Evolutionary conservation across 1,140 invertebrate genomes (phyloP).

Genomic region (Brachionus plicatilis): DNA sequence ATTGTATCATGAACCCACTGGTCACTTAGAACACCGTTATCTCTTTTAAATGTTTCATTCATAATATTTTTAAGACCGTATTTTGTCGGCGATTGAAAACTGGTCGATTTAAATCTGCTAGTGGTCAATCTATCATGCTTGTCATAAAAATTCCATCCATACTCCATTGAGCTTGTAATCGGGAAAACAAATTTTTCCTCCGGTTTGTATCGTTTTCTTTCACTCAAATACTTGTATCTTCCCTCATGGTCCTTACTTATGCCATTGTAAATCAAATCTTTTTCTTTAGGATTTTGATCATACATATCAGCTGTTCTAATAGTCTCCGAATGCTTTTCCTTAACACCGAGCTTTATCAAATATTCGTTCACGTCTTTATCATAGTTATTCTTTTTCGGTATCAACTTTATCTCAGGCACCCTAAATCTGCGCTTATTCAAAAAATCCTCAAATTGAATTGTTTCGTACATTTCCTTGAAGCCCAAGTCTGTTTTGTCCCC

Average conservation of each 20-base stretch:
- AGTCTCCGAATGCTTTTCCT: neutral
- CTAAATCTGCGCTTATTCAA: neutral
- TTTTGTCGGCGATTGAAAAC: slow-evolving; percentile 5
- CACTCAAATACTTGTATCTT: slow-evolving; percentile 40
- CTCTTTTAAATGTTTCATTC: neutral
- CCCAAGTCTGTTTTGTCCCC: neutral
- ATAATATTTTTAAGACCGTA: slow-evolving; percentile 22
- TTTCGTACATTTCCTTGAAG: neutral
- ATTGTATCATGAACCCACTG: slow-evolving; percentile 15
- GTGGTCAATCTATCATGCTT: slow-evolving; percentile 6
- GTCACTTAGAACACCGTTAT: slow-evolving; percentile 9
- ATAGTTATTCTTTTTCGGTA: neutral
- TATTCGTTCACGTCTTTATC: neutral
- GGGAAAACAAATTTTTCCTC: slow-evolving; percentile 37
- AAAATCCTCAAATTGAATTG: neutral
- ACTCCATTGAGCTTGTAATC: slow-evolving; percentile 37
- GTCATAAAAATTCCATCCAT: slow-evolving; percentile 38
- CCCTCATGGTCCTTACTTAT: slow-evolving; percentile 40
- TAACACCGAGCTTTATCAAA: slow-evolving; percentile 6
- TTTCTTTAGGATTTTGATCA: neutral
- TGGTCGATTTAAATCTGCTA: slow-evolving; percentile 8
- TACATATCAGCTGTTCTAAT: slow-evolving; percentile 36
- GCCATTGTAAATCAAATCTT: slow-evolving; percentile 40
- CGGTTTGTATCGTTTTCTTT: slow-evolving; percentile 34
- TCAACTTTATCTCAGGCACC: neutral